Base-by-base conservation (phyloP, 2,888 invertebrate species). In the Galerucella calmariensis region DNA sequence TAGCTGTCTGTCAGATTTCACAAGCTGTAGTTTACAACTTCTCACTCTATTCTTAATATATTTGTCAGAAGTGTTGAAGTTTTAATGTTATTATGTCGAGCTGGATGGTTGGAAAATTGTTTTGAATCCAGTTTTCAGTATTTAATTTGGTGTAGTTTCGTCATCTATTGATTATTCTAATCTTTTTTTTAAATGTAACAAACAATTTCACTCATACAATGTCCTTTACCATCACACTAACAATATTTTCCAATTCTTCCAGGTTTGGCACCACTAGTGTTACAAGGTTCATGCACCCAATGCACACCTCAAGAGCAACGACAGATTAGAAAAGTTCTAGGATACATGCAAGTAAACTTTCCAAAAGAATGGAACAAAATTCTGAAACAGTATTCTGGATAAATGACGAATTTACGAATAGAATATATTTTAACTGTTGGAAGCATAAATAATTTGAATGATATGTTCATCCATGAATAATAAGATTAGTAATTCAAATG, bases 281-380 rank as follows among this genome's bases (percentile, higher is more conserved):
- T 94, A 12, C 90, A 93, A 75, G 94, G 93, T 27, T 90, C 92
- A 24, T 94, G 94, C 82, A 92, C 92, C 0, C 92, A 93, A 81
- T 94, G 94, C 83, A 88, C 90, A 3, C 90, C 92, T 3, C 90
- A 91, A 82, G 94, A 94, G 85, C 91, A 90, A 68, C 90, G 90
- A 79, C 94, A 94, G 88, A 93, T 94, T 81, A 92, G 93, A 84
- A 91, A 92, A 84, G 94, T 94, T 46, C 89, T 94, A 12, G 90
- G 92, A 20, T 92, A 93, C 87, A 92, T 94, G 71, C 94, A 94
- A 84, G 89, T 92, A 81, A 91, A 92, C 86, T 94, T 91, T 84
- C 94, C 94, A 8, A 92, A 92, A 82, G 94, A 94, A 85, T 94
- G 94, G 94, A 90, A 91, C 70, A 93, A 92, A 87, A 90, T 94